Base-by-base conservation (phyloP, 2,113 vertebrate species). In the Ammospiza nelsoni region DNA sequence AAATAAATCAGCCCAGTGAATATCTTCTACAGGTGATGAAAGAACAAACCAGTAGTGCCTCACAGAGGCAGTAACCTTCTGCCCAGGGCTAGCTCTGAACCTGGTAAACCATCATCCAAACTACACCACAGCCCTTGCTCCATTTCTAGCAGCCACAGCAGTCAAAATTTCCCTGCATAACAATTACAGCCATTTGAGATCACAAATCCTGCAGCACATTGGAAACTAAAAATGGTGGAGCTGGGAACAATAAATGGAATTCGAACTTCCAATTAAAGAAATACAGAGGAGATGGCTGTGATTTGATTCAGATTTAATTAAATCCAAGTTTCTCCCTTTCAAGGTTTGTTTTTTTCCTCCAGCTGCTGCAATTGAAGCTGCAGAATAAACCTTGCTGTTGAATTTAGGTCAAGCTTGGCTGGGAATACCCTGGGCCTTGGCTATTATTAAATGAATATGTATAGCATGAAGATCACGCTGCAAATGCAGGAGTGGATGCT, bases 401-500 rank as follows among this genome's bases (percentile, higher is more conserved):
- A 91, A 94, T 96, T 92, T 92, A 96, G 93, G 89, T 94, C 92
- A 96, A 44, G 59, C 59, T 94, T 94, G 49, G 46, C 72, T 74
- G 62, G 67, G 86, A 97, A 71, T 62, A 90, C 58, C 59, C 4
- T 1, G 37, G 49, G 44, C 67, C 58, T 73, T 81, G 58, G 33
- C 49, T 90, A n/a, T 87, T 78, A 69, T 72, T 89, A 81, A 85
- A 93, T 72, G 48, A 67, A 73, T 75, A 82, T 15, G 28, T 29
- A 84, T 66, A 77, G 52, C 35, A 39, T 37, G 46, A 88, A 76
- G 33, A 62, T 27, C 39, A 74, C 2, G 9, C 28, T 44, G 57
- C 27, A 72, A 87, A 71, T 0, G 3, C 25, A 52, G 66, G 43
- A n/a, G 20, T 35, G 54, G 61, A 14, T 44, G 14, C 35, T 81